These are phyloP conservation scores for Whitmania pigra DNA, from an alignment of 1,140 invertebrate genomes.

Conservation along the genomic window DNA sequence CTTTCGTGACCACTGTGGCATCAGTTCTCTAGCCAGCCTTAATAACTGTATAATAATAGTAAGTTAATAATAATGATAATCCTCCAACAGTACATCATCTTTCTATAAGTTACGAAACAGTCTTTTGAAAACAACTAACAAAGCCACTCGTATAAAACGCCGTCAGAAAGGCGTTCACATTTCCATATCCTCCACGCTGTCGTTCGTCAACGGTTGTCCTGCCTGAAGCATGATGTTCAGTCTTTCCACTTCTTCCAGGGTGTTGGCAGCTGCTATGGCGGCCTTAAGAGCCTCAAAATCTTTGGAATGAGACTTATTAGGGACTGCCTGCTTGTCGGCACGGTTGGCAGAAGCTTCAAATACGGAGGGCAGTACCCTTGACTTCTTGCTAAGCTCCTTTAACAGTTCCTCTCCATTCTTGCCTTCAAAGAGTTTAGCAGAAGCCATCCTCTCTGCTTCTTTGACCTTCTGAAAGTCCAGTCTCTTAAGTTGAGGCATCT, in stretches of 20 bases:
- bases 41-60: no score
- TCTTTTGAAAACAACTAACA: no score
- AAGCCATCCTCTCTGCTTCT: slow-evolving; percentile 74
- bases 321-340: neutral
- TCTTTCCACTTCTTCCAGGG: slow-evolving; percentile 86
- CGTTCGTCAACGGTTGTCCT: neutral
- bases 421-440: slow-evolving; percentile 75
- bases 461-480: slow-evolving; percentile 89
- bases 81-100: no score
- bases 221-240: slow-evolving; percentile 79
- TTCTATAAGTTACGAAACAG: no score
- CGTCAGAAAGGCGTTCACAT: no score
- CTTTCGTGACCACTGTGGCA: no score
- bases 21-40: no score
- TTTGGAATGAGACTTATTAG: slow-evolving; percentile 51
- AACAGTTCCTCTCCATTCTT: slow-evolving; percentile 82
- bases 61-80: no score
- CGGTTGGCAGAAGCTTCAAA: neutral
- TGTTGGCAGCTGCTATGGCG: slow-evolving; percentile 81
- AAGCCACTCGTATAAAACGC: no score
- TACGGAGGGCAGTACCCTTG: neutral
- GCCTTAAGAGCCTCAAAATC: slow-evolving; percentile 78
- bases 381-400: slow-evolving; percentile 69
- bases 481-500: slow-evolving; percentile 71
- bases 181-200: no score